These are phyloP conservation scores for Drosophila yakuba DNA, from an alignment of 1,140 invertebrate species.

Conservation along the genomic window DNA sequence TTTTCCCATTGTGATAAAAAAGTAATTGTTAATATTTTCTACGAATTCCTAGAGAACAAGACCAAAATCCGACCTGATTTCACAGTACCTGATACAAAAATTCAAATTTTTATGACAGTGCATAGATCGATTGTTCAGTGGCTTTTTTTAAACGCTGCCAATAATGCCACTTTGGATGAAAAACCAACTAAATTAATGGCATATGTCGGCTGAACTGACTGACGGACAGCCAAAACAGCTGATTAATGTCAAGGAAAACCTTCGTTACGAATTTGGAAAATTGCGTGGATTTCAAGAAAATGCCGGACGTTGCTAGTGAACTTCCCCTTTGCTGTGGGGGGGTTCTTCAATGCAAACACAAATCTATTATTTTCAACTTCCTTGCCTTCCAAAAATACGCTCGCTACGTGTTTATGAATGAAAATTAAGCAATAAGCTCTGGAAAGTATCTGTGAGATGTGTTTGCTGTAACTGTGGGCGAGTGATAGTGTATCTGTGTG, in stretches of 20 bases:
- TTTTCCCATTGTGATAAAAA: no score
- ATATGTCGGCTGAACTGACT: slow-evolving; percentile 25
- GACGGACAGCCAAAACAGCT: slow-evolving; percentile 49
- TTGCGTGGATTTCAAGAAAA: slow-evolving; percentile 35
- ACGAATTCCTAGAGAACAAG: no score
- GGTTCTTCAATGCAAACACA: slow-evolving; percentile 41
- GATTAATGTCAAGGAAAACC: slow-evolving; percentile 47
- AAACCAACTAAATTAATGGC: slow-evolving; percentile 49
- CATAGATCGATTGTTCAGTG: slow-evolving; percentile 15
- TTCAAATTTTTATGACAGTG: not conserved
- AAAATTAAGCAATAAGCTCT: slow-evolving; percentile 83
- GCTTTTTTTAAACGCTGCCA: slow-evolving; percentile 21
- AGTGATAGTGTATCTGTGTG: slow-evolving; percentile 19
- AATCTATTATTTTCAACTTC: slow-evolving; percentile 60
- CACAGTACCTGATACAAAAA: no score
- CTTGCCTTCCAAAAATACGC: slow-evolving; percentile 69
- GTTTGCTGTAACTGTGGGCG: slow-evolving; percentile 10
- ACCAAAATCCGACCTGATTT: no score
- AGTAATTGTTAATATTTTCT: no score
- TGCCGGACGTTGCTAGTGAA: slow-evolving; percentile 25
- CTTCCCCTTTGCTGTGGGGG: slow-evolving; percentile 46
- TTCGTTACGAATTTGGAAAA: slow-evolving; percentile 43
- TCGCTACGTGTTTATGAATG: slow-evolving; percentile 80
- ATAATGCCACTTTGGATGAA: slow-evolving; percentile 34
- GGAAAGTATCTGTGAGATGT: slow-evolving; percentile 27